Evolutionary conservation across 2,113 vertebrate genomes (phyloP).

Genomic region (Brachypteracias leptosomus): DNA sequence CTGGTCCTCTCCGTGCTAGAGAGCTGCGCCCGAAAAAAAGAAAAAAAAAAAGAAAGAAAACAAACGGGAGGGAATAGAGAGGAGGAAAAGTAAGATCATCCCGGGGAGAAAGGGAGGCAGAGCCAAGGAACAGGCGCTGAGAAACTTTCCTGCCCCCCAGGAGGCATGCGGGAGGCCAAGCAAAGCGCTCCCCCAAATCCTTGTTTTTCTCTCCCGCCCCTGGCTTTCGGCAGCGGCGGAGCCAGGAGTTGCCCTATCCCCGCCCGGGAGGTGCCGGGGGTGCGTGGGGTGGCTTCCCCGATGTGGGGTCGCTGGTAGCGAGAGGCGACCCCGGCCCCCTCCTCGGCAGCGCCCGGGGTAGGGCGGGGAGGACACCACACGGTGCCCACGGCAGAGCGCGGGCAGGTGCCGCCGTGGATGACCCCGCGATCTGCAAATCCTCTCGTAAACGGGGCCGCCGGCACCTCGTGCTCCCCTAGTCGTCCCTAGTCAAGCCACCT

Average conservation of each 20-base stretch:
- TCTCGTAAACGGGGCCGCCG: neutral
- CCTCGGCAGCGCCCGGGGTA: neutral
- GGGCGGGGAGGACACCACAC: neutral
- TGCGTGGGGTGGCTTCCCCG: neutral
- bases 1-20: slow-evolving; percentile 83
- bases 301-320: neutral
- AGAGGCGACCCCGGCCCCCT: neutral
- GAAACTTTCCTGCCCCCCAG: neutral
- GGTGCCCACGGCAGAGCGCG: neutral
- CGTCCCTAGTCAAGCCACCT: neutral
- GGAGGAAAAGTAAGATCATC: neutral
- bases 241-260: neutral
- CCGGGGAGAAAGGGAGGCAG: neutral
- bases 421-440: neutral
- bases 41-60: no score
- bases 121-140: neutral
- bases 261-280: neutral
- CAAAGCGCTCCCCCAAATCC: neutral
- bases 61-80: neutral
- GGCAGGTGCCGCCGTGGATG: neutral
- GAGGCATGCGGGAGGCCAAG: no score
- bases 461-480: neutral
- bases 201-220: fast-evolving
- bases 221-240: neutral
- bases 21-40: neutral